Evolutionary conservation across 2,797 vertebrate genomes (phyloP).

Genomic region (Sebastes iracundus): DNA sequence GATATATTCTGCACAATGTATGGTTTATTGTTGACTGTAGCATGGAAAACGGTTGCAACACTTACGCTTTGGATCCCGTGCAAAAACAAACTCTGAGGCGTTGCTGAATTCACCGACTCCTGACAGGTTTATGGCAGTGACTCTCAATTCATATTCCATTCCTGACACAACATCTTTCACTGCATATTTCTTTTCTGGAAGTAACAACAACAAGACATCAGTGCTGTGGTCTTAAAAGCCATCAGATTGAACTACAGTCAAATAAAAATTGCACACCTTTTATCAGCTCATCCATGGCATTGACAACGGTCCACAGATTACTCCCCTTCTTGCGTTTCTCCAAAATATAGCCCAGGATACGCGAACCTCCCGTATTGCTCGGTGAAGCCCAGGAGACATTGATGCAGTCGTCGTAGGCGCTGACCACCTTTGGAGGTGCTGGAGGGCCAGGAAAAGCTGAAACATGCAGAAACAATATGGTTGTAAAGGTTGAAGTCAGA

Average conservation of each 20-base stretch:
- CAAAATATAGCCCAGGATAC: conserved; percentile 85
- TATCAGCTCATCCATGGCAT: conserved; percentile 68
- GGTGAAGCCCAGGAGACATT: conserved; percentile 85
- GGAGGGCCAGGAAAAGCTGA: conserved; percentile 85
- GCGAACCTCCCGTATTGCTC: conserved; percentile 76
- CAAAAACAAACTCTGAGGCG: conserved; percentile 82
- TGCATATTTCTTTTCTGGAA: conserved; percentile 77
- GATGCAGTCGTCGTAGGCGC: conserved; percentile 78
- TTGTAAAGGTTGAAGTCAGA: not conserved
- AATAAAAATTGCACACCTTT: conserved; percentile 73
- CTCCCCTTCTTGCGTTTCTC: conserved; percentile 90
- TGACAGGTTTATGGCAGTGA: conserved; percentile 86
- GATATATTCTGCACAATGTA: not conserved
- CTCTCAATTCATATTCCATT: conserved; percentile 89
- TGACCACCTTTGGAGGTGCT: conserved; percentile 81
- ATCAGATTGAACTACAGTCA: not conserved
- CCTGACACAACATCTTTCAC: conserved; percentile 83
- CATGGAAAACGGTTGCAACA: conserved; percentile 5
- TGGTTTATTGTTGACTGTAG: not conserved
- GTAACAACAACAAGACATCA: not conserved
- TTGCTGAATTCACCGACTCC: conserved; percentile 85
- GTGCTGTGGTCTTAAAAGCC: not conserved
- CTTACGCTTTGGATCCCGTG: conserved; percentile 86
- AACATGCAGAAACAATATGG: not conserved
- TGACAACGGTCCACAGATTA: conserved; percentile 83